Percentiles rank a stretch among this genome's conserved stretches.
These are phyloP conservation scores for Virgularia gustaviana DNA, from an alignment of 92 coral and sea anemone genomes.

Conservation along the genomic window DNA sequence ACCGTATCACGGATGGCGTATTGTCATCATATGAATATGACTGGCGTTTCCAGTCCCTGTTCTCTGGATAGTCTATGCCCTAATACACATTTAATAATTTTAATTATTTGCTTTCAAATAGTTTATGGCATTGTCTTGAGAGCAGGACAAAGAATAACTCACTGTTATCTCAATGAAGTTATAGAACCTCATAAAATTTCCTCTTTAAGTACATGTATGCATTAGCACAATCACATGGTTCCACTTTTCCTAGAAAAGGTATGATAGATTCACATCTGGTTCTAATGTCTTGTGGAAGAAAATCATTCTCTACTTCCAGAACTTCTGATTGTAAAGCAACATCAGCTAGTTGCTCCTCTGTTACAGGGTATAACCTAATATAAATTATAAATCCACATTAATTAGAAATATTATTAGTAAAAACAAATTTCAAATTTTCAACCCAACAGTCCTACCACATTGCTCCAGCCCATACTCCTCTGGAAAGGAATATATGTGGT, in stretches of 20 bases:
- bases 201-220: conserved; percentile 15
- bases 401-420: background rate
- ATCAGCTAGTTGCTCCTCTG: conserved; percentile 24
- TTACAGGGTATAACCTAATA: too few species aligned
- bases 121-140: background rate
- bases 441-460: conserved; percentile 27
- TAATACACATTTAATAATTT: too few species aligned
- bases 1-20: too few species aligned
- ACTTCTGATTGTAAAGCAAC: conserved; percentile 12
- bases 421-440: background rate
- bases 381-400: background rate
- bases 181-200: background rate
- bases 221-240: conserved; percentile 8
- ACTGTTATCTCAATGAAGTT: too few species aligned
- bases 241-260: conserved; percentile 1
- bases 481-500: conserved; percentile 9
- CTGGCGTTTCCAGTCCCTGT: too few species aligned
- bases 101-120: background rate
- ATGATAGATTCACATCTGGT: conserved; percentile 11
- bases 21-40: too few species aligned
- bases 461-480: conserved; percentile 21
- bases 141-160: background rate
- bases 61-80: too few species aligned
- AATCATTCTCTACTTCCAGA: conserved; percentile 4
- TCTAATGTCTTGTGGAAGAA: conserved; percentile 3